These are phyloP conservation scores for Microvelia longipes DNA, from an alignment of 1,140 invertebrate genomes.

Conservation along the genomic window DNA sequence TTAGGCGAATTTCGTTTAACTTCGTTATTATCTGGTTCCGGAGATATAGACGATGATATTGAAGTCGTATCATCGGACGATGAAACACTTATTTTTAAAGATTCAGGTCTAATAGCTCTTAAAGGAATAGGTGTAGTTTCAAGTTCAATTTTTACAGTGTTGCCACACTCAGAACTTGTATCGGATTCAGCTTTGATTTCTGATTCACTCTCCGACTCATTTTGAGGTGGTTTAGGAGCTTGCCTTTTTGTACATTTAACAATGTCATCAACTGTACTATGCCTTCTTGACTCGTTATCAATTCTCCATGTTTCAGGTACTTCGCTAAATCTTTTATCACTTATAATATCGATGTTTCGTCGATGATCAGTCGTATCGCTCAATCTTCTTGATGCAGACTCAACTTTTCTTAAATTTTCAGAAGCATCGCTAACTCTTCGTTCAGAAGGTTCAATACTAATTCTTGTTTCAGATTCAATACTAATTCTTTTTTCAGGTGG, in stretches of 20 bases:
- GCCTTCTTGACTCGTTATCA: not conserved
- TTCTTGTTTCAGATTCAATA: not conserved
- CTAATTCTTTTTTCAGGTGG: not conserved
- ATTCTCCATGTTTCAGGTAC: not conserved
- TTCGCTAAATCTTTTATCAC: not conserved
- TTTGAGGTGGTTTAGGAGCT: slow-evolving; percentile 42
- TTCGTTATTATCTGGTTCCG: not conserved
- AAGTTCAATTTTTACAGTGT: not conserved
- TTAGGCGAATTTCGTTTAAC: not conserved
- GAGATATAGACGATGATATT: not conserved
- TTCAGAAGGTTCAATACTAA: not conserved
- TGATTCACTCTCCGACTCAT: slow-evolving; percentile 13
- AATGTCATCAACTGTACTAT: not conserved
- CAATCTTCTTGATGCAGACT: not conserved
- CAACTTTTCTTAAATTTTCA: not conserved
- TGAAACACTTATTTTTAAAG: not conserved
- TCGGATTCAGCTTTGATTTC: not conserved
- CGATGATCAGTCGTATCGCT: not conserved
- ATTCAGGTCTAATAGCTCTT: not conserved
- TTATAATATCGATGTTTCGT: not conserved
- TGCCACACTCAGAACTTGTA: not conserved
- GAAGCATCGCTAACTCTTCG: not conserved
- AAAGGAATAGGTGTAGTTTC: not conserved
- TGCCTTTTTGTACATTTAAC: slow-evolving; percentile 12
- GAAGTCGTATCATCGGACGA: not conserved